Conservation (phyloP, 2,888 invertebrate genomes). For the Drosophila paramelanica region DNA sequence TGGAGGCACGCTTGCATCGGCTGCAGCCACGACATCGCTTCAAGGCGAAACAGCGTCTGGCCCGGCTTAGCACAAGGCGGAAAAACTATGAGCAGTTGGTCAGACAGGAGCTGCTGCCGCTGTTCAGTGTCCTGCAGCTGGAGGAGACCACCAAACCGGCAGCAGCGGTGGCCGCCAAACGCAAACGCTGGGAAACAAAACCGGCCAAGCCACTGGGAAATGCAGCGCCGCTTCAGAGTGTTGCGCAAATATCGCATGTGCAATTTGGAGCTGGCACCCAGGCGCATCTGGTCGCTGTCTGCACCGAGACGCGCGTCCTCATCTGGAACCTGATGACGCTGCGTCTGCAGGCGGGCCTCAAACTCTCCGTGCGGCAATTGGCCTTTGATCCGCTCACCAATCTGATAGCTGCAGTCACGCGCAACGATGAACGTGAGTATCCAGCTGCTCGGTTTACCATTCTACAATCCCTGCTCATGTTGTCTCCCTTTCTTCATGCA, state of each 20-base stretch:
- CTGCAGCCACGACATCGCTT: slow-evolving; percentile 75
- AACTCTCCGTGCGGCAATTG: slow-evolving; percentile 82
- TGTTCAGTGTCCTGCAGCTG: slow-evolving; percentile 74
- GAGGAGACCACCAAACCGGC: slow-evolving; percentile 47
- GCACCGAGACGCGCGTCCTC: slow-evolving; percentile 86
- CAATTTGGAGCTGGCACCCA: slow-evolving; percentile 83
- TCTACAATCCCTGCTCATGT: neutral
- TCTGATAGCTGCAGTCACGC: slow-evolving; percentile 88
- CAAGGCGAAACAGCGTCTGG: slow-evolving; percentile 82
- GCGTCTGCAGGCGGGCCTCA: slow-evolving; percentile 87
- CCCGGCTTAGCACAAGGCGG: slow-evolving; percentile 56
- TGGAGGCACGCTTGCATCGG: slow-evolving; percentile 61
- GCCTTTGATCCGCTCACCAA: slow-evolving; percentile 88
- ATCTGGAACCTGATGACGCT: slow-evolving; percentile 90
- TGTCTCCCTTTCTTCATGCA: slow-evolving; percentile 18
- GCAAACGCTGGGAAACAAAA: slow-evolving; percentile 9
- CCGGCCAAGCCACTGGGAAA: neutral
- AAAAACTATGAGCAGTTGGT: slow-evolving; percentile 57
- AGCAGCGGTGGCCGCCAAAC: neutral
- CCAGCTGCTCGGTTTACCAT: neutral
- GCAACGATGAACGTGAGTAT: slow-evolving; percentile 87
- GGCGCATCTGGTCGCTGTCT: slow-evolving; percentile 80
- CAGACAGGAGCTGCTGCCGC: slow-evolving; percentile 67
- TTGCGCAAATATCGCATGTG: slow-evolving; percentile 79
- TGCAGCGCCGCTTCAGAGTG: slow-evolving; percentile 57